A percentile compares a stretch with the other conserved stretches of the same genome.
Evolutionary conservation across 2,888 invertebrate species (phyloP).

Genomic region (Scaptomyza tumidula): DNA sequence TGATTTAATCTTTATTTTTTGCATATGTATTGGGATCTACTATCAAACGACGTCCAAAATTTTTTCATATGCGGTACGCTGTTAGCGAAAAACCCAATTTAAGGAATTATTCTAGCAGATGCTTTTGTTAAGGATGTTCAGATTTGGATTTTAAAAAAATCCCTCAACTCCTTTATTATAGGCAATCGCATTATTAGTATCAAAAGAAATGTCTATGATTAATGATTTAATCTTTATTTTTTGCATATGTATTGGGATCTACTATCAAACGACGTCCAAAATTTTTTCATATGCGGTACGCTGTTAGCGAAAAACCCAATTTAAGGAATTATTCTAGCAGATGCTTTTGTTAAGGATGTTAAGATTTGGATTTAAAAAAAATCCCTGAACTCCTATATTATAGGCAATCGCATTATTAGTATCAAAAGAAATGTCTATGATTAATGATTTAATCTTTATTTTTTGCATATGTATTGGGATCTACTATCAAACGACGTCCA

Average conservation of each 20-base stretch:
- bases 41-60: slow-evolving; percentile 60
- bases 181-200: not conserved
- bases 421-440: too few relatives aligned
- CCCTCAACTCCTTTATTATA: slow-evolving; percentile 8
- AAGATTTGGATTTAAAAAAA: slow-evolving; percentile 14
- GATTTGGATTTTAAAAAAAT: slow-evolving; percentile 16
- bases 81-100: slow-evolving; percentile 73
- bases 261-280: slow-evolving; percentile 72
- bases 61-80: slow-evolving; percentile 40
- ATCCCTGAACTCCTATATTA: slow-evolving; percentile 7
- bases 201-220: too few relatives aligned
- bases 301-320: slow-evolving; percentile 74
- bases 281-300: slow-evolving; percentile 36
- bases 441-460: not conserved
- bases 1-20: not conserved
- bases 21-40: slow-evolving; percentile 32
- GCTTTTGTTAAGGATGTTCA: slow-evolving; percentile 15
- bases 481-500: slow-evolving; percentile 75
- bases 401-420: not conserved
- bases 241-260: slow-evolving; percentile 50
- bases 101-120: slow-evolving; percentile 45
- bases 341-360: slow-evolving; percentile 14
- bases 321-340: slow-evolving; percentile 48
- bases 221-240: not conserved
- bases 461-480: slow-evolving; percentile 42